Conservation (phyloP, 2,888 invertebrate genomes). For the Orthosia cruda region DNA sequence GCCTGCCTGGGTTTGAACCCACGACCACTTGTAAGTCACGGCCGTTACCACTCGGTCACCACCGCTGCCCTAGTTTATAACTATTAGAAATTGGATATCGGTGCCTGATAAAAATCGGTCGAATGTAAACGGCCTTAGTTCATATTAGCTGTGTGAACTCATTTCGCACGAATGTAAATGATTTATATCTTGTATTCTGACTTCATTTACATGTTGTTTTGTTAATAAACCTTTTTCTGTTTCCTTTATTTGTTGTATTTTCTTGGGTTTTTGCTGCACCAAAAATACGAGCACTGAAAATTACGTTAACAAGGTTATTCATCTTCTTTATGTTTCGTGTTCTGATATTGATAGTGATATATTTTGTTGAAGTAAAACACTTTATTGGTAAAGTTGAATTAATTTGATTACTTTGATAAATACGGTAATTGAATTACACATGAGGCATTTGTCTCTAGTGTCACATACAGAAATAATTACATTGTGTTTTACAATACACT, state of each 20-base stretch:
- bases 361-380: conserved; percentile 12
- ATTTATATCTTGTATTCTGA: conserved; percentile 68
- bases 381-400: background rate
- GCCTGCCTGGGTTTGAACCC: too few species aligned
- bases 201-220: conserved; percentile 68
- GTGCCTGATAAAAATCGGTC: too few species aligned
- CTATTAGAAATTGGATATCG: too few species aligned
- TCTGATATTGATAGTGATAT: conserved; percentile 12
- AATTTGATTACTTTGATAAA: background rate
- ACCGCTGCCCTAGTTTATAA: too few species aligned
- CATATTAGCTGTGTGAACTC: conserved; percentile 65
- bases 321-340: conserved; percentile 35
- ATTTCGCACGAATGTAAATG: conserved; percentile 65
- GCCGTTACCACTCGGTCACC: too few species aligned
- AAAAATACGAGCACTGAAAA: conserved; percentile 59
- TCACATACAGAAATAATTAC: background rate
- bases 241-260: conserved; percentile 42
- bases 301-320: conserved; percentile 56
- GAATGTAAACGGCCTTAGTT: conserved; percentile 26
- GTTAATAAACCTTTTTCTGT: conserved; percentile 57
- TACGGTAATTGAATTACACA: too few species aligned
- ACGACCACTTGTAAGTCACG: too few species aligned
- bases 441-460: background rate
- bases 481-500: too few species aligned
- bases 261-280: conserved; percentile 36